Percentiles rank a stretch among this genome's conserved stretches.
phyloP scores from a whole-genome alignment of 2,113 vertebrate species.

The Tinamus guttatus region DNA sequence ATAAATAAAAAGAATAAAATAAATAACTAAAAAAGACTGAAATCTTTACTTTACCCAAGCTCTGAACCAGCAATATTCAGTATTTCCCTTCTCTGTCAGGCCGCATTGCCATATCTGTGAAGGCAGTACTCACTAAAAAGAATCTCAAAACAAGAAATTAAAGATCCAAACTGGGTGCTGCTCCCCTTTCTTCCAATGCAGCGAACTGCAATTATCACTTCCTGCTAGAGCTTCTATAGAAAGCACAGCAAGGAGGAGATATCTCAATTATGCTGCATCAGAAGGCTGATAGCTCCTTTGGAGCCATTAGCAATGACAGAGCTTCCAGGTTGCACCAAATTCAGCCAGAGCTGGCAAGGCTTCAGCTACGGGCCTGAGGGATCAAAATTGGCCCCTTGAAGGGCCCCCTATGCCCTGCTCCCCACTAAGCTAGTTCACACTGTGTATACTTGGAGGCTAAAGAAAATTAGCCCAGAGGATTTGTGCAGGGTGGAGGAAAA shows the following conservation, averaged over 20 bases:
- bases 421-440: accelerated
- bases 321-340: neutral
- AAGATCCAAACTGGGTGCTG: accelerated
- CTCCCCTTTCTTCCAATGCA: neutral
- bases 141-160: neutral
- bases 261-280: neutral
- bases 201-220: neutral
- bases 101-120: accelerated
- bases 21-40: neutral
- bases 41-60: neutral
- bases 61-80: neutral
- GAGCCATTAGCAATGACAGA: neutral
- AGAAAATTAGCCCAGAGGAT: neutral
- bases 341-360: neutral
- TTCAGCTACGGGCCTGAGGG: neutral
- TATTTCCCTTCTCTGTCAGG: neutral
- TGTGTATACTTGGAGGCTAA: neutral
- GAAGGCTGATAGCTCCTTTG: neutral
- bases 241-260: neutral
- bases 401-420: neutral
- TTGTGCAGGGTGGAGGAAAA: neutral
- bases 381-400: neutral
- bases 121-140: neutral
- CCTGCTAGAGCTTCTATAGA: neutral
- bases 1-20: too few species aligned